These are phyloP conservation scores for Ditylenchus dipsaci DNA, from an alignment of 1,140 invertebrate species.

Conservation along the genomic window DNA sequence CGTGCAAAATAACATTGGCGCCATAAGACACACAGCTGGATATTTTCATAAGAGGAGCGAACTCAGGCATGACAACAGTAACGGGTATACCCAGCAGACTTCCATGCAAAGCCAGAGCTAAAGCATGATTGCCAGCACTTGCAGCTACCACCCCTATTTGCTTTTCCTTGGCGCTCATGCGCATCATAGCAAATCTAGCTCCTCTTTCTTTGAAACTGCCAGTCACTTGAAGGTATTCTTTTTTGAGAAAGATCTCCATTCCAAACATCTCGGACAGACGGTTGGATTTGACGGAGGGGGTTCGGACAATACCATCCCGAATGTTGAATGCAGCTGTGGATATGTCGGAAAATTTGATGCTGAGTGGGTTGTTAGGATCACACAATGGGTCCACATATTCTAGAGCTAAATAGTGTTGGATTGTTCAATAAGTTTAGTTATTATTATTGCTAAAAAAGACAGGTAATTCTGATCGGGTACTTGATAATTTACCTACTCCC, in stretches of 20 bases:
- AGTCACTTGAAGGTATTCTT: conserved; percentile 83
- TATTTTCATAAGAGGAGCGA: conserved; percentile 88
- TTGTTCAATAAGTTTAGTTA: not conserved
- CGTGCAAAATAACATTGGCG: conserved; percentile 77
- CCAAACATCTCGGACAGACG: conserved; percentile 70
- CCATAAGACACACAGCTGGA: conserved; percentile 76
- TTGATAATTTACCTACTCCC: no score
- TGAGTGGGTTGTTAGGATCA: conserved; percentile 70
- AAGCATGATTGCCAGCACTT: conserved; percentile 73
- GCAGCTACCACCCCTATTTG: conserved; percentile 79
- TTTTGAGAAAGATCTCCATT: conserved; percentile 84
- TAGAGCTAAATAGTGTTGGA: not conserved
- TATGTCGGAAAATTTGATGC: conserved; percentile 77
- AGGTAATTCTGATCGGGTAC: not conserved
- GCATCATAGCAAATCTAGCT: conserved; percentile 75
- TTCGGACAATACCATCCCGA: conserved; percentile 73
- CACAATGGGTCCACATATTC: conserved; percentile 69
- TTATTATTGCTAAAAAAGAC: not conserved
- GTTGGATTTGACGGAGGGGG: conserved; percentile 67
- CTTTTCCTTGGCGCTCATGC: conserved; percentile 63
- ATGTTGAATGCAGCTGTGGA: conserved; percentile 83
- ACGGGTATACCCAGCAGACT: conserved; percentile 73
- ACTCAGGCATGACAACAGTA: conserved; percentile 85
- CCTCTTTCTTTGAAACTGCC: conserved; percentile 91
- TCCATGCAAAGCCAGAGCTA: conserved; percentile 81